phyloP scores from a whole-genome alignment of 2,888 invertebrate species.

The Lepeophtheirus nordmannii region DNA sequence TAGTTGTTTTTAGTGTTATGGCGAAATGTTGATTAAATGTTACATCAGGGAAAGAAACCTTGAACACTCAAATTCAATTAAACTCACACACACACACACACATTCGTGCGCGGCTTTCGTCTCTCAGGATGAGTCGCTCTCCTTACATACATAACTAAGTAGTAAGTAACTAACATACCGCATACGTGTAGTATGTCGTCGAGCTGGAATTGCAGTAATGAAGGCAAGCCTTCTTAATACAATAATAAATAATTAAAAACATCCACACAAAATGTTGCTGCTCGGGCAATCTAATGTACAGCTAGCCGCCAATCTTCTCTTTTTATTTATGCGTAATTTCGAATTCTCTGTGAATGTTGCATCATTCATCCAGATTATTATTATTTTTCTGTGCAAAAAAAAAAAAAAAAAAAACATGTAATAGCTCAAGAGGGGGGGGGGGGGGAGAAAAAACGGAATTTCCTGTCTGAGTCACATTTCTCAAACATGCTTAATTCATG shows the following conservation, averaged over 20 bases:
- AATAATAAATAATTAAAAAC: no score
- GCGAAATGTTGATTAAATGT: constrained; percentile 8
- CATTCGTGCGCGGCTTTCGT: not conserved
- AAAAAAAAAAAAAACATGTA: no score
- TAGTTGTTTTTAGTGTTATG: not conserved
- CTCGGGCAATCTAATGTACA: no score
- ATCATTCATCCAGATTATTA: not conserved
- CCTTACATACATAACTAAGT: no score
- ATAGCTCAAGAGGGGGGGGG: no score
- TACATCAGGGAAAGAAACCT: constrained; percentile 5
- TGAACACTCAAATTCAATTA: not conserved
- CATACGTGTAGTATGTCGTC: no score
- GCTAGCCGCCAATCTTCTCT: not conserved
- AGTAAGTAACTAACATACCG: no score
- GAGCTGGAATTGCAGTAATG: no score
- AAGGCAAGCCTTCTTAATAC: no score
- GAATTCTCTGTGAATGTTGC: not conserved
- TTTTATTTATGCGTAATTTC: constrained; percentile 6
- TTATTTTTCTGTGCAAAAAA: not conserved
- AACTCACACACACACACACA: not conserved
- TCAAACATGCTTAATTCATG: not conserved
- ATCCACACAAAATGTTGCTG: no score
- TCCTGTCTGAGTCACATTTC: constrained; percentile 6
- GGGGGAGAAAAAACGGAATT: not conserved
- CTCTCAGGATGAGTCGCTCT: no score